Conservation (phyloP, 2,888 invertebrate species). For the Sarcophaga caerulescens region DNA sequence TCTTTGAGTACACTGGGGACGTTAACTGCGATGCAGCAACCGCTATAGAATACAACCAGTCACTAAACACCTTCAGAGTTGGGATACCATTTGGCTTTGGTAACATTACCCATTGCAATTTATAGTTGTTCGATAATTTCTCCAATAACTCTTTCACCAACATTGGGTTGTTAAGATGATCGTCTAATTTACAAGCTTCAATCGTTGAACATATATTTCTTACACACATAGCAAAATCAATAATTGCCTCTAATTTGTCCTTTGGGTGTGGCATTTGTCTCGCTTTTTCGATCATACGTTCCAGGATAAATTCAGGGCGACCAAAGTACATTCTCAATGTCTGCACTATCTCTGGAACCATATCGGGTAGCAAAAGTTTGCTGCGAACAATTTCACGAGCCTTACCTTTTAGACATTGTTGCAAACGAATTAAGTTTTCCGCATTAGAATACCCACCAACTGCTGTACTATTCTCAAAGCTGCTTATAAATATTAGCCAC, state of each 20-base stretch:
- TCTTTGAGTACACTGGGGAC: neutral
- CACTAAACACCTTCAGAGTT: slow-evolving; percentile 24
- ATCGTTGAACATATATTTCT: slow-evolving; percentile 48
- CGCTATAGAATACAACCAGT: slow-evolving; percentile 29
- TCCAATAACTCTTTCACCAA: slow-evolving; percentile 47
- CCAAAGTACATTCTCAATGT: slow-evolving; percentile 59
- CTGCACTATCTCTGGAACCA: slow-evolving; percentile 51
- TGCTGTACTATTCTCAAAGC: slow-evolving; percentile 51
- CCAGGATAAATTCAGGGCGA: slow-evolving; percentile 45
- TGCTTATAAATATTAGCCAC: slow-evolving; percentile 50
- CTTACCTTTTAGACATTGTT: slow-evolving; percentile 48
- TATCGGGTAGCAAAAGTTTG: slow-evolving; percentile 36
- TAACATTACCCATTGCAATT: slow-evolving; percentile 50
- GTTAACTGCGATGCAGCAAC: neutral
- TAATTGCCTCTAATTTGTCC: slow-evolving; percentile 49
- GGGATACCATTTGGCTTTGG: slow-evolving; percentile 13
- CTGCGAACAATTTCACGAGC: slow-evolving; percentile 49
- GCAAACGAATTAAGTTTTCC: slow-evolving; percentile 51
- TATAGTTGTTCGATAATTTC: slow-evolving; percentile 34
- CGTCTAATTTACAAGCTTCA: slow-evolving; percentile 33
- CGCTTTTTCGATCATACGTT: slow-evolving; percentile 43
- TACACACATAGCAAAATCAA: slow-evolving; percentile 44
- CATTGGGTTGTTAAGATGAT: slow-evolving; percentile 43
- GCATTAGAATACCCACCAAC: slow-evolving; percentile 46
- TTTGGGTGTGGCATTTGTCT: slow-evolving; percentile 35